These are phyloP conservation scores for Bombyx huttoni DNA, from an alignment of 2,888 invertebrate genomes.

Conservation along the genomic window DNA sequence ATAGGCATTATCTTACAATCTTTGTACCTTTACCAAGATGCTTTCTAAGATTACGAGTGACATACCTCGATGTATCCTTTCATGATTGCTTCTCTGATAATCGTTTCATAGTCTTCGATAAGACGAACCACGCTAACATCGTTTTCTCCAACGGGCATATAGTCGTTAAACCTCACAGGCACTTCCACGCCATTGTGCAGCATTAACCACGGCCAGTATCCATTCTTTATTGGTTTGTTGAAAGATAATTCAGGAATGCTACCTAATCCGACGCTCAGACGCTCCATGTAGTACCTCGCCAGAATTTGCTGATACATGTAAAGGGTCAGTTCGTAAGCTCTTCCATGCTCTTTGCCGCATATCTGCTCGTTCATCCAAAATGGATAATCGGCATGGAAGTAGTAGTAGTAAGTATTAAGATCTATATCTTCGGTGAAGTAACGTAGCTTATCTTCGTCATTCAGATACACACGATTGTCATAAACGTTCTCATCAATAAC, in stretches of 20 bases:
- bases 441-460: conserved; percentile 70
- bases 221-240: conserved; percentile 49
- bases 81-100: conserved; percentile 72
- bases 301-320: conserved; percentile 77
- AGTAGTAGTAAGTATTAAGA: conserved; percentile 75
- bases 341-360: conserved; percentile 35
- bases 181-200: conserved; percentile 70
- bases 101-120: conserved; percentile 56
- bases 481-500: conserved; percentile 78
- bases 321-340: conserved; percentile 70
- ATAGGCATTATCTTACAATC: neutral
- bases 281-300: conserved; percentile 73
- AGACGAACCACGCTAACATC: conserved; percentile 34
- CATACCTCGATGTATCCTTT: conserved; percentile 63
- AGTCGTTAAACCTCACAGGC: conserved; percentile 62
- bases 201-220: conserved; percentile 72
- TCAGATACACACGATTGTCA: conserved; percentile 64
- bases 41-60: conserved; percentile 3
- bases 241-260: conserved; percentile 55
- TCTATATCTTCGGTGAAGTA: conserved; percentile 79
- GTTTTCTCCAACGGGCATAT: conserved; percentile 32
- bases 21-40: neutral
- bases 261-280: conserved; percentile 64
- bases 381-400: conserved; percentile 74
- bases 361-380: conserved; percentile 73